Conservation (phyloP, 1,140 invertebrate species). For the Olivierus martensii region DNA sequence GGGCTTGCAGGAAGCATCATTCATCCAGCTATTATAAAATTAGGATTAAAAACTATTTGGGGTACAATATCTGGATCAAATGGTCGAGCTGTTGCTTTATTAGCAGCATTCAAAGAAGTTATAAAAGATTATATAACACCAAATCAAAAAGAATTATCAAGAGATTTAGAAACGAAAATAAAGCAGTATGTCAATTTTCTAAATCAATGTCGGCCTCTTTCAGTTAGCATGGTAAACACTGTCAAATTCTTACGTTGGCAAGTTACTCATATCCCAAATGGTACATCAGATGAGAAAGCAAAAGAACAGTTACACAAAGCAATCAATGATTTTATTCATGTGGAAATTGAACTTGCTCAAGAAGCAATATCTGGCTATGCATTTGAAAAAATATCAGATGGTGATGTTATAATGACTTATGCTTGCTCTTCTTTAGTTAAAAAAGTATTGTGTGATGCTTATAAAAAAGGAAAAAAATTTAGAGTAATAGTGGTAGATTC, state of each 20-base stretch:
- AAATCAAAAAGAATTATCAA: constrained; percentile 59
- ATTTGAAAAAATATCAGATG: constrained; percentile 61
- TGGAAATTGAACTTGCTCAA: constrained; percentile 70
- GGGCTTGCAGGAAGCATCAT: constrained; percentile 25
- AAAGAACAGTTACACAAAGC: constrained; percentile 49
- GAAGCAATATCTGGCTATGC: constrained; percentile 65
- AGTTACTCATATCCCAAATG: constrained; percentile 33
- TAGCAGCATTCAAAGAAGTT: constrained; percentile 53
- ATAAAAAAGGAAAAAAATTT: constrained; percentile 49
- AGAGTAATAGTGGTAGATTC: constrained; percentile 69
- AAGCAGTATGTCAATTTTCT: constrained; percentile 51
- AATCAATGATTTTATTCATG: constrained; percentile 66
- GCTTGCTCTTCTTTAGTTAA: constrained; percentile 71
- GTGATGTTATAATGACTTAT: constrained; percentile 80
- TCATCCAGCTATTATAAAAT: constrained; percentile 63
- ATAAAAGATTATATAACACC: constrained; percentile 56
- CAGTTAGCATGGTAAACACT: constrained; percentile 83
- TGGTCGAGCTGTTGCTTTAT: constrained; percentile 65
- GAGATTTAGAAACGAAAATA: constrained; percentile 57
- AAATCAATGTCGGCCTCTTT: constrained; percentile 57
- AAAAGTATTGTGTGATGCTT: constrained; percentile 57
- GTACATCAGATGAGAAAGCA: constrained; percentile 33
- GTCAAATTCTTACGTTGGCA: constrained; percentile 50
- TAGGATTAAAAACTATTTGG: constrained; percentile 67
- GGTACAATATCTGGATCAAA: constrained; percentile 65